Conservation (phyloP, 2,797 vertebrate genomes). For the Falco naumanni region DNA sequence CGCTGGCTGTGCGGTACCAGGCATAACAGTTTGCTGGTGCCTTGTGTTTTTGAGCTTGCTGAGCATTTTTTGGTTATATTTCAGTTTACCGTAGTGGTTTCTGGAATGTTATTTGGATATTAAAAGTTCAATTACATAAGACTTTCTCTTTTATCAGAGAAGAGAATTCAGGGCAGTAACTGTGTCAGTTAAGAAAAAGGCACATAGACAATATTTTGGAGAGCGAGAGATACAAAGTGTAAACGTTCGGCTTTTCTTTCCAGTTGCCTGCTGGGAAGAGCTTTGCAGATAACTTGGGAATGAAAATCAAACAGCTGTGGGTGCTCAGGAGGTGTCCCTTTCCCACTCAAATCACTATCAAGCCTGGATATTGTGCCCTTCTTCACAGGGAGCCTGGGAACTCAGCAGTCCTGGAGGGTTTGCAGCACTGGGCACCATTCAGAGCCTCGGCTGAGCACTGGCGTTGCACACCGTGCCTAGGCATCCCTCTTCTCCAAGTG, state of each 20-base stretch:
- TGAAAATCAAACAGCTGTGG: background rate
- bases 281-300: background rate
- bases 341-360: background rate
- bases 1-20: background rate
- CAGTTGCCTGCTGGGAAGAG: background rate
- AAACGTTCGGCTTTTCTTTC: background rate
- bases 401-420: fast-evolving
- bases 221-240: background rate
- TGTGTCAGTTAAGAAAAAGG: background rate
- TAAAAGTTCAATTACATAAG: background rate
- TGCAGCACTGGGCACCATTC: fast-evolving
- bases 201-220: background rate
- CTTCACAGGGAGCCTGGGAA: background rate
- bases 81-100: background rate
- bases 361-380: no score
- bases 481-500: background rate
- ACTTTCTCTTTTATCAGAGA: background rate
- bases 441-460: fast-evolving
- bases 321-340: background rate
- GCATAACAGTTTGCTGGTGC: background rate
- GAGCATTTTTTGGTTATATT: background rate
- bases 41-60: background rate
- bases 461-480: background rate
- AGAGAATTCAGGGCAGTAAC: background rate
- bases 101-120: background rate